These are phyloP conservation scores for Drosophila falleni DNA, from an alignment of 2,888 invertebrate genomes.

Conservation along the genomic window DNA sequence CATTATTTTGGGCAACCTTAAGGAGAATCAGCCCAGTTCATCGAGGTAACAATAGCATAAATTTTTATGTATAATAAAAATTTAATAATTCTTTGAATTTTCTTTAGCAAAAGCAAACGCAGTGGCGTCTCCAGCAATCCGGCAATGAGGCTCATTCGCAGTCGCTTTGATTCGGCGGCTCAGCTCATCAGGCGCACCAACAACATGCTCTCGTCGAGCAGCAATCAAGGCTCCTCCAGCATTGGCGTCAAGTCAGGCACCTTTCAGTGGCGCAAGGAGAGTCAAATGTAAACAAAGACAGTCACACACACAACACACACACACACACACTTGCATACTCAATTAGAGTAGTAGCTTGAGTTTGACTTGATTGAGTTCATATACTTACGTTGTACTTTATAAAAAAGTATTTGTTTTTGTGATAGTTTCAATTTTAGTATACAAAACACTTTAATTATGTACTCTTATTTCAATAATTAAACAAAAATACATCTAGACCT, in stretches of 20 bases:
- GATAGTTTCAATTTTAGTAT: constrained; percentile 80
- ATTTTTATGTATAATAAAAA: neutral
- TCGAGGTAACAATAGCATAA: constrained; percentile 74
- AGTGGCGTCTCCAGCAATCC: constrained; percentile 95
- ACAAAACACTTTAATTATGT: constrained; percentile 41
- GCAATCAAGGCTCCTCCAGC: constrained; percentile 85
- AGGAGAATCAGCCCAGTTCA: constrained; percentile 84
- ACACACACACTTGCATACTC: constrained; percentile 44
- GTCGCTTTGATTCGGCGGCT: constrained; percentile 86
- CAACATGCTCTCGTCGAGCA: constrained; percentile 85
- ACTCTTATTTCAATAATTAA: constrained; percentile 51
- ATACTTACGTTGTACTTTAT: constrained; percentile 60
- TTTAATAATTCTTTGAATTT: neutral
- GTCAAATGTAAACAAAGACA: constrained; percentile 84
- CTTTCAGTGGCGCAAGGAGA: constrained; percentile 86
- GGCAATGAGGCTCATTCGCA: constrained; percentile 91
- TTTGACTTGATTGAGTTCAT: constrained; percentile 55
- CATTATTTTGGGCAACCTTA: constrained; percentile 91
- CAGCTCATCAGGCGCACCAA: constrained; percentile 85
- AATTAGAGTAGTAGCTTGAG: constrained; percentile 45
- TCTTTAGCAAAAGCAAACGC: constrained; percentile 88
- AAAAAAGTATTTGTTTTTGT: constrained; percentile 75
- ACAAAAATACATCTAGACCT: constrained; percentile 45
- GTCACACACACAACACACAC: constrained; percentile 23
- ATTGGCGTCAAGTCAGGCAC: constrained; percentile 86